Base-by-base conservation (phyloP, 2,888 invertebrate species). In the Dasysyrphus albostriatus region DNA sequence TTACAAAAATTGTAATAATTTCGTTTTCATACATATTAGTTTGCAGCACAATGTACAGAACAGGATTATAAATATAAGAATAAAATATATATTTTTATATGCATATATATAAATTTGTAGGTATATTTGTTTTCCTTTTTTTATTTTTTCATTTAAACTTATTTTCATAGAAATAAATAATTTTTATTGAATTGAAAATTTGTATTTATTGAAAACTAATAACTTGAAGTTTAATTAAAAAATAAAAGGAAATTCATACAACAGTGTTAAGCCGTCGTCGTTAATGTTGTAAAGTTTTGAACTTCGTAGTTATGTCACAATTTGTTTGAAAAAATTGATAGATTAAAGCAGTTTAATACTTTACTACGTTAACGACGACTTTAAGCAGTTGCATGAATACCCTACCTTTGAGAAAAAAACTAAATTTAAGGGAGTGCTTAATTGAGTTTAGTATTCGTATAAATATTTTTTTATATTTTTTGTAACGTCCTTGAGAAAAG, bases 11-110 rank as follows among this genome's bases (percentile, higher is more conserved):
- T 54, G 29, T 65, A 39, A 47, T 37, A 54, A 67, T 47, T 44
- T 69, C 12, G 19, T 58, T 58, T 44, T 61, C 44, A 14, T 76
- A 51, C n/a, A 51, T 79, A 79, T 47, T 73, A 73, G 58, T 70
- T 81, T 58, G 81, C 74, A 78, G 82, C 82, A 85, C 84, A 24
- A 80, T 73, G 74, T 63, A 70, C 69, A 81, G 67, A 59, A 81
- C 49, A 85, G 51, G 39, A 16, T 67, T 69, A 63, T 85, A 42
- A 74, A 37, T 77, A 85, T 56, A 81, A 72, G 56, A 72, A 39
- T 49, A 63, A 72, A 73, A 69, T 65, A 81, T 59, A 59, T 1
- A 19, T 19, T 29, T 54, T 12, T 4, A n/a, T 24, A 42, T 39
- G 14, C 24, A 19, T 37, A 12, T 14, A 3, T 12, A 51, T 24